Base-by-base conservation (phyloP, 2,113 vertebrate species). In the Hirundichthys speculiger region DNA sequence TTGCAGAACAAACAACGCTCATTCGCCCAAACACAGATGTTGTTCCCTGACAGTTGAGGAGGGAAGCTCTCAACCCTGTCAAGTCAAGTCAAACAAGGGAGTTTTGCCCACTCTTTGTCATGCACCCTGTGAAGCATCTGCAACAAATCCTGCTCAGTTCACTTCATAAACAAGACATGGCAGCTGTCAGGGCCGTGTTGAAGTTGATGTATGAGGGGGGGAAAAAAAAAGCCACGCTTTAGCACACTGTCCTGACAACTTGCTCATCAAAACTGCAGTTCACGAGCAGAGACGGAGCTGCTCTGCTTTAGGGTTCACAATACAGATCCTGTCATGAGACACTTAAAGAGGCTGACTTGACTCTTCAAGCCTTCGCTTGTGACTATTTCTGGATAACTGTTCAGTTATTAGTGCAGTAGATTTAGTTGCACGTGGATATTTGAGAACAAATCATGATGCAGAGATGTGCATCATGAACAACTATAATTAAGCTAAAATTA, bases 1-100 rank as follows among this genome's bases (percentile, higher is more conserved):
- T 86, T 89, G 79, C 72, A 64, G 82, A 87, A 76, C 76, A 79
- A 79, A 80, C 76, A 72, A 69, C 52, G 59, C 69, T 78, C 80
- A 70, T 59, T 84, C 48, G 68, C 72, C 73, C 75, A 64, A 79
- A 88, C 84, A 78, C 88, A 89, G 88, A 88, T 87, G 83, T 87
- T 87, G 77, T 77, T 75, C 59, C 51, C 56, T 76, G 82, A 83
- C 86, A 89, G 85, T n/a, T 11, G 75, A 71, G 64, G 82, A 78
- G 79, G 51, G 75, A 62, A 62, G 82, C 81, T 66, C 86, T 86
- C 73, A 66, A 68, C 79, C 83, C 73, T 68, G 83, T 89, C 84
- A 82, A 69, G 83, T 89, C 84, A 82, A 69, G 25, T 62, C 71
- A 80, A 84, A 87, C 84, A 74, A 82, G 79, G 57, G 68, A 73